Conservation (phyloP, 2,113 vertebrate species). For the Nesoenas mayeri region DNA sequence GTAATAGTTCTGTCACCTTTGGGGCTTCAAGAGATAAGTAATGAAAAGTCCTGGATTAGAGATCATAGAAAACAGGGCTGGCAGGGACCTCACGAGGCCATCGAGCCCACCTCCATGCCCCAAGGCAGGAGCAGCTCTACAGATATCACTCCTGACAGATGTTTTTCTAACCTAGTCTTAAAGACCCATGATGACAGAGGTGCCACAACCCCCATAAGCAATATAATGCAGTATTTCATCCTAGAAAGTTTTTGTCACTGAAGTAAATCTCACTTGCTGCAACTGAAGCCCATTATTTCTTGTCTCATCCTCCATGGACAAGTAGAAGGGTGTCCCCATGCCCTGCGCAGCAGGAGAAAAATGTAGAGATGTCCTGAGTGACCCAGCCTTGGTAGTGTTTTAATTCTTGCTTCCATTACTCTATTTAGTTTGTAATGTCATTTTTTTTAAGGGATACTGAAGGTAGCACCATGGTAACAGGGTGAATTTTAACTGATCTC, state of each 20-base stretch:
- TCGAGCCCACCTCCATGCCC: background rate
- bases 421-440: background rate
- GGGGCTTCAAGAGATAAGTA: background rate
- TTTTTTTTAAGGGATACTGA: background rate
- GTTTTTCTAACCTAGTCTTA: slow-evolving; percentile 13
- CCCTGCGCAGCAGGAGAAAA: background rate
- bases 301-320: background rate
- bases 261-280: background rate
- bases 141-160: background rate
- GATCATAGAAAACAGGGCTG: slow-evolving; percentile 4
- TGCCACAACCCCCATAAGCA: background rate
- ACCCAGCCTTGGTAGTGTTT: fast-evolving
- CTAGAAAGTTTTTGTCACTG: background rate
- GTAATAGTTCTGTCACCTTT: slow-evolving; percentile 15
- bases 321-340: background rate
- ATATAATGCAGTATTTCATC: background rate
- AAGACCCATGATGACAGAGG: background rate
- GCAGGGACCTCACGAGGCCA: slow-evolving; percentile 1
- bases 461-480: background rate
- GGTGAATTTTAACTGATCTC: background rate
- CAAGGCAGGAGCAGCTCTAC: background rate
- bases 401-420: background rate
- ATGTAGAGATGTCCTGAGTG: background rate
- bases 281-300: background rate
- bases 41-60: background rate